Evolutionary conservation across 2,113 vertebrate genomes (phyloP).

Genomic region (Quiscalus mexicanus): DNA sequence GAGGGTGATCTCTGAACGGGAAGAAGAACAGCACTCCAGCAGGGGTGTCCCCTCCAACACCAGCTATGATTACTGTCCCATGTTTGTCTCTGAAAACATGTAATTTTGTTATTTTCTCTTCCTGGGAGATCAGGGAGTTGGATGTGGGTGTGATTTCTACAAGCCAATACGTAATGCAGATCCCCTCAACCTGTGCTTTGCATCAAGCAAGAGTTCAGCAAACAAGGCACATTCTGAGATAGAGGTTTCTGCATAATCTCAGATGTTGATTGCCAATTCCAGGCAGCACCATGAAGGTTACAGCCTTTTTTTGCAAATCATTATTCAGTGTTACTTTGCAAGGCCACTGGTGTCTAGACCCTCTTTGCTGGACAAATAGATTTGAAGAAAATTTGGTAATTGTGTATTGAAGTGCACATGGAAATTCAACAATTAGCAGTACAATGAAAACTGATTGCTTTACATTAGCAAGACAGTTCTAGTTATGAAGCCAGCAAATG

Average conservation of each 20-base stretch:
- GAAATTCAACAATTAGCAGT: neutral
- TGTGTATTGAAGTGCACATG: neutral
- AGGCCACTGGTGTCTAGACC: neutral
- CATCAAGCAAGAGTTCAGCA: neutral
- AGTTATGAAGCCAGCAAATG: neutral
- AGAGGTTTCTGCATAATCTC: neutral
- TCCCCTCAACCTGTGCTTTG: neutral
- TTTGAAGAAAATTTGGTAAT: constrained; percentile 7
- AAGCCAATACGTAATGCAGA: neutral
- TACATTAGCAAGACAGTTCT: neutral
- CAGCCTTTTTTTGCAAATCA: neutral
- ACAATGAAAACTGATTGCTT: neutral
- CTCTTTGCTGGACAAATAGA: neutral
- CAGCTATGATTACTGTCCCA: neutral
- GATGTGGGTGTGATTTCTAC: neutral
- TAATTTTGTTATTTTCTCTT: neutral
- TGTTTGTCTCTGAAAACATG: neutral
- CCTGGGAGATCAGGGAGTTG: neutral
- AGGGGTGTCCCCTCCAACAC: neutral
- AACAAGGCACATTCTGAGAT: neutral
- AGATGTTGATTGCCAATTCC: neutral
- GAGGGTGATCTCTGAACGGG: neutral
- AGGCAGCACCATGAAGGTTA: neutral
- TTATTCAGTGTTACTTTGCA: neutral
- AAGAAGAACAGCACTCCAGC: neutral